Evolutionary conservation across 2,888 invertebrate genomes (phyloP), one percentile per base, ranked within the genome.

Genomic region (Drosophila mimetica): DNA sequence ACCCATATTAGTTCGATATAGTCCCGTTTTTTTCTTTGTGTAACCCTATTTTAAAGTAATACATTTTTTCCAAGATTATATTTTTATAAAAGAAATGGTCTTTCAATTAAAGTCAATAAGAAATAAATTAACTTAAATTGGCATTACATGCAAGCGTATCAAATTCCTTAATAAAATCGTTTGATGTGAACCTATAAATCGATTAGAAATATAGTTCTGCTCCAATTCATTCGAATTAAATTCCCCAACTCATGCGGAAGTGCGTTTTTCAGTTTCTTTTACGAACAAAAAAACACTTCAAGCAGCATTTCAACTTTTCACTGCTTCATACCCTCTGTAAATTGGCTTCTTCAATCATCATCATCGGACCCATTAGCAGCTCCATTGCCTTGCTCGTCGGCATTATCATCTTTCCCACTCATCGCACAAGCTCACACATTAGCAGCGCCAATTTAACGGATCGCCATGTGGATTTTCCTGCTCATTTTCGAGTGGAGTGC

Each of bases 401-500:
- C 22, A 63, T 22, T 36, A 61, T 63, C 61, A 39, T 61, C 46
- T 18, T 39, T 32, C 9, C 18, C 63, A 32, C 41, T 64, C 63
- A 63, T 63, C 41, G 30, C 42, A 46, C 36, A 44, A 46, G 28
- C 52, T 71, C 37, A 39, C 73, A 55, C 71, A 73, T 71, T 73
- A 70, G 70, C 64, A 87, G 55, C 77, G 79, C 57, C 79, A 85
- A 82, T 87, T 87, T 85, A 85, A 66, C 64, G 66, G 67, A 47
- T 48, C 60, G 51, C 30, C 22, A 55, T 42, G 32, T 47, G 28
- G 32, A 47, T 55, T 54, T 67, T 50, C 44, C 18, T 42, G 42
- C 34, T 32, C 53, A 14, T 53, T 41, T 52, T 42, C 28, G n/a
- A 28, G 22, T 20, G 42, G 65, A 80, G 78, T 87, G 83, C 79